Conservation (phyloP, 92 coral and sea anemone species). For the Muricea muricata region DNA sequence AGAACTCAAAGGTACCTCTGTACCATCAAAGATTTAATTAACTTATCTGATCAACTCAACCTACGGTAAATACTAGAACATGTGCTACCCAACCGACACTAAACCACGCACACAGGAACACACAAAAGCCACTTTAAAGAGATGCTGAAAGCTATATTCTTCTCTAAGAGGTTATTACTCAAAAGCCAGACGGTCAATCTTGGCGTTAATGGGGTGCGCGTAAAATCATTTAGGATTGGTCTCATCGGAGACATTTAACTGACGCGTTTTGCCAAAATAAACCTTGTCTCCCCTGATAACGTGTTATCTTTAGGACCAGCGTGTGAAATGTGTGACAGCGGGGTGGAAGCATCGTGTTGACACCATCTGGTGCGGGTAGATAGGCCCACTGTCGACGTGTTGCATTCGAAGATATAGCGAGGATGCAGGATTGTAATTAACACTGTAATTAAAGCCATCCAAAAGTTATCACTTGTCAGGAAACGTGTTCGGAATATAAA, state of each 20-base stretch:
- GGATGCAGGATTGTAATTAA: neutral
- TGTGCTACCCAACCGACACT: neutral
- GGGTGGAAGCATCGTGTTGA: neutral
- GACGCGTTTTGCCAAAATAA: constrained; percentile 1
- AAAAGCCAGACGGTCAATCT: neutral
- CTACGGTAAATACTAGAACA: neutral
- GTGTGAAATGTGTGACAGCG: neutral
- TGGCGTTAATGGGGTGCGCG: neutral
- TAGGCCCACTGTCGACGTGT: neutral
- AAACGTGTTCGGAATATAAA: neutral
- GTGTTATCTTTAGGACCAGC: neutral
- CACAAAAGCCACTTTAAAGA: neutral
- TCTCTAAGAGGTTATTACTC: neutral
- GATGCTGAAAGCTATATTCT: neutral
- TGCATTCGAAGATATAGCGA: neutral
- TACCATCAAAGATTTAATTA: no score
- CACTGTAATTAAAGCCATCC: constrained; percentile 8
- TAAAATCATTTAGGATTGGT: neutral
- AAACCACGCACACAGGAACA: neutral
- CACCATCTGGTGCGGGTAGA: neutral
- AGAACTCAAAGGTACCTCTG: no score
- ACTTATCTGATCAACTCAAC: no score
- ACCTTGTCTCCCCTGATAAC: neutral
- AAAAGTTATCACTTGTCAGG: neutral
- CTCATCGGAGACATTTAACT: neutral